Conservation (phyloP, 2,888 invertebrate species). For the Drosophila differens region DNA sequence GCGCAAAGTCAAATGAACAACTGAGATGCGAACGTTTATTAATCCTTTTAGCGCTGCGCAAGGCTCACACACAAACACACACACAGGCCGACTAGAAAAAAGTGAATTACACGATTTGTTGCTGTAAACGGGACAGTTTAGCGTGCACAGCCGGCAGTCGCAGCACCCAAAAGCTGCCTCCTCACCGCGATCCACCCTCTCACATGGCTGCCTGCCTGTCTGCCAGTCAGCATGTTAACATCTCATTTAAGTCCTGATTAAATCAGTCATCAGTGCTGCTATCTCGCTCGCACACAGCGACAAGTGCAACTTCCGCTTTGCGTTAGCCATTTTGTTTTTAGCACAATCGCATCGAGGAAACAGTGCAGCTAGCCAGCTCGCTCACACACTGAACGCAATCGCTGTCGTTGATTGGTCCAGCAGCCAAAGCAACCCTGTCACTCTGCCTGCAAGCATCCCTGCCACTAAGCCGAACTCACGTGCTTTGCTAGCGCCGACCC, state of each 20-base stretch:
- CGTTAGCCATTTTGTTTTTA: constrained; percentile 84
- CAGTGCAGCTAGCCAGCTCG: constrained; percentile 21
- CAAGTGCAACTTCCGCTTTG: constrained; percentile 58
- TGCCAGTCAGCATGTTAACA: constrained; percentile 44
- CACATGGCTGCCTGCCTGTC: neutral
- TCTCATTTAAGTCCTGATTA: constrained; percentile 80
- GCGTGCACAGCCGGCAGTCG: constrained; percentile 63
- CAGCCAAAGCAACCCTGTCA: constrained; percentile 30
- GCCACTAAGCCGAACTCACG: neutral
- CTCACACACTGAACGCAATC: constrained; percentile 31
- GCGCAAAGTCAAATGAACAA: constrained; percentile 82
- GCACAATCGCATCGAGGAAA: constrained; percentile 12
- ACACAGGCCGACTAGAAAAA: constrained; percentile 20
- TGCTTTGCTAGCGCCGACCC: constrained; percentile 8
- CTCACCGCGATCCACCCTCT: neutral
- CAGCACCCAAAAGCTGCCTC: constrained; percentile 30
- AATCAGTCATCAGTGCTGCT: constrained; percentile 52
- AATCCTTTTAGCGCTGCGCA: constrained; percentile 79
- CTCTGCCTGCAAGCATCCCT: constrained; percentile 18
- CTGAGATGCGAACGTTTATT: constrained; percentile 78
- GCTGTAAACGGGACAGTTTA: constrained; percentile 78
- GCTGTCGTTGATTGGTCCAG: constrained; percentile 46
- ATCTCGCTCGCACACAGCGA: constrained; percentile 57
- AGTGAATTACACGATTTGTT: constrained; percentile 77
- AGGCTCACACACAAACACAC: constrained; percentile 31